phyloP scores from a whole-genome alignment of 2,888 invertebrate genomes.

The Lamellibrachia columna region DNA sequence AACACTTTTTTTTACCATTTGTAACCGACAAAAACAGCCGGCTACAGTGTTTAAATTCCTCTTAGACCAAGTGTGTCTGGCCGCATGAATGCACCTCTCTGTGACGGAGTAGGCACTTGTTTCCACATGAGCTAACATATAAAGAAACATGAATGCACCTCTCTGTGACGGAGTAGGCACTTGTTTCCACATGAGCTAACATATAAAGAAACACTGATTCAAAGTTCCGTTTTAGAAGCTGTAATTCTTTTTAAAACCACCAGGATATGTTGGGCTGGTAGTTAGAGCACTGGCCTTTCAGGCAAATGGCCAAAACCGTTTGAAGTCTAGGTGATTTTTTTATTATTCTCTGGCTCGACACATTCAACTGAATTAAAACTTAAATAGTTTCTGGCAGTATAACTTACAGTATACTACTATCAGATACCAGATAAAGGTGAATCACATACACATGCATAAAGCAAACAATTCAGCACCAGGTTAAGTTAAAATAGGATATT shows the following conservation, averaged over 20 bases:
- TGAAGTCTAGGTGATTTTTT: no score
- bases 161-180: neutral
- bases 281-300: no score
- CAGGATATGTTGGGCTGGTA: neutral
- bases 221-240: neutral
- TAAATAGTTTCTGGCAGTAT: no score
- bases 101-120: neutral
- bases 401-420: no score
- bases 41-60: constrained; percentile 6
- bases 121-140: neutral
- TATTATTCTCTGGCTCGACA: no score
- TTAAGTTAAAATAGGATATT: neutral
- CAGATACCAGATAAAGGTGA: no score
- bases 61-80: neutral
- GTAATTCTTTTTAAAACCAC: neutral
- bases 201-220: neutral
- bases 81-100: neutral
- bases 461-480: no score
- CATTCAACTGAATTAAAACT: no score
- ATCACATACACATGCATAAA: no score
- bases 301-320: no score
- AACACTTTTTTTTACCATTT: neutral
- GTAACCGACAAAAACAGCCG: neutral
- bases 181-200: neutral
- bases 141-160: neutral